phyloP scores from a whole-genome alignment of 2,888 invertebrate species.

The Fissipunctia ypsillon region DNA sequence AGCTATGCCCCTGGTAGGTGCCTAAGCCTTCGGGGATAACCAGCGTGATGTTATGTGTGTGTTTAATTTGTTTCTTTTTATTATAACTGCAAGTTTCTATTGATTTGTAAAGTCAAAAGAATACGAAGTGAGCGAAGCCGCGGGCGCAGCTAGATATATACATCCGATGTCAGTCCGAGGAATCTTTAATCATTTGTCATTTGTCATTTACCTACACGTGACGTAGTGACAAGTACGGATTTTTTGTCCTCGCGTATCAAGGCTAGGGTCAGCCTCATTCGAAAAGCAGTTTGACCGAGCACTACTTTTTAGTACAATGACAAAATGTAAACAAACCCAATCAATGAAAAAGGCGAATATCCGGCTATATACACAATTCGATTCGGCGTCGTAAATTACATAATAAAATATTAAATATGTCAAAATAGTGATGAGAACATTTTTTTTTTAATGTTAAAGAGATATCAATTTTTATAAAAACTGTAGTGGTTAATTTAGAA shows the following conservation, averaged over 20 bases:
- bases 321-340: conserved; percentile 20
- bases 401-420: neutral
- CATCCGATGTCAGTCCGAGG: conserved; percentile 18
- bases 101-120: neutral
- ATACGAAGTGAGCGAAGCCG: neutral
- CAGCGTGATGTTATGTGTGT: too few species aligned
- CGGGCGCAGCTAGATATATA: neutral
- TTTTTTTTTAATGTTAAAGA: neutral
- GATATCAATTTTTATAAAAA: conserved; percentile 11
- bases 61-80: too few species aligned
- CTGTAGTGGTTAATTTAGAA: conserved; percentile 8
- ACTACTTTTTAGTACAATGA: conserved; percentile 17
- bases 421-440: neutral
- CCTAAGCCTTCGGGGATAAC: too few species aligned
- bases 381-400: neutral
- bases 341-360: conserved; percentile 31
- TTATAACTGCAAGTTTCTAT: neutral
- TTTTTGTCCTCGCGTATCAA: conserved; percentile 43
- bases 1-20: too few species aligned
- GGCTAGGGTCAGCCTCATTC: conserved; percentile 35
- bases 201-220: conserved; percentile 32
- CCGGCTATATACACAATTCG: conserved; percentile 43
- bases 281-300: conserved; percentile 15
- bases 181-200: conserved; percentile 51
- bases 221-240: conserved; percentile 17